Base-by-base conservation (phyloP, 2,888 invertebrate genomes). In the Apamea crenata region DNA sequence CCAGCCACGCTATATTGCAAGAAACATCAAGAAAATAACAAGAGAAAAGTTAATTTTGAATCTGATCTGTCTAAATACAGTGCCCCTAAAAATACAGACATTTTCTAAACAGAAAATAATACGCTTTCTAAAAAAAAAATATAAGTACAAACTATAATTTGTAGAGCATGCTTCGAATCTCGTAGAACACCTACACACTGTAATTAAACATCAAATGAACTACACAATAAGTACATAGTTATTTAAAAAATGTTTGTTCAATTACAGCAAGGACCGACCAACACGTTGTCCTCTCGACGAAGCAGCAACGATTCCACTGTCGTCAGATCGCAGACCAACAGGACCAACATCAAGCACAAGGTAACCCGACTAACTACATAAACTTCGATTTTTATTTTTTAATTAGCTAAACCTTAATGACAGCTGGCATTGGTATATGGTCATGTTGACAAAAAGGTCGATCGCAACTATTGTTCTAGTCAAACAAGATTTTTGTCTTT, bases 241-340 rank as follows among this genome's bases (percentile, higher is more conserved):
- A 67, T 36, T 21, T 16, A 56, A 69, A 78, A 53, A 47, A 70
- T 61, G 47, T 83, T 71, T 77, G 76, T 88, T 91, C 83, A n/a
- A 75, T 95, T 96, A 72, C 95, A 97, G 97, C 97, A 98, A 98
- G 98, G 98, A 56, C 98, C 98, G 14, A 97, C 97, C 69, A 98
- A 98, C 87, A 97, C 98, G 61, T 96, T 98, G 90, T 98, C 98
- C 47, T 98, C 98, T 56, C 97, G 99, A 89, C 97, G 99, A 90
- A 98, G 99, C 94, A 99, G 99, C 89, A 98, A 98, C 92, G 99
- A 99, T 94, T 98, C 98, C 6, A 98, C 98, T 0, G 97, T 97
- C 32, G 97, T 97, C 85, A 94, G 97, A 73, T 94, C 96, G 32
- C 97, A 97, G 85, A 95, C 95, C 14, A 96, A 96, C 88, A 95